These are phyloP conservation scores for Antennarius maculatus DNA, from an alignment of 2,797 vertebrate species.

Conservation along the genomic window DNA sequence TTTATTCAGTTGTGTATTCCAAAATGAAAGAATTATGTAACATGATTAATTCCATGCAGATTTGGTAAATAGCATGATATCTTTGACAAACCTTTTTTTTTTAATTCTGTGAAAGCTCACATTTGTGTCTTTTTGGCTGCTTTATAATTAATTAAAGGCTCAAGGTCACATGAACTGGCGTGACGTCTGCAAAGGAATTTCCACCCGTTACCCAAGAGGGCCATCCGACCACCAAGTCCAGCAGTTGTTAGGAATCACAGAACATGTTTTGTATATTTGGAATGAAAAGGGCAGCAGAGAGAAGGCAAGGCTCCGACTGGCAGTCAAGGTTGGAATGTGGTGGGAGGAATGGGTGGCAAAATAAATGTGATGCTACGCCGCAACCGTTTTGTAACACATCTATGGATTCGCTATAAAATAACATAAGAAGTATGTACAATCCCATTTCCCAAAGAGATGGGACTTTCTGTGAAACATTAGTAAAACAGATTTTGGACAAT, in stretches of 20 bases:
- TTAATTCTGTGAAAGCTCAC: no score
- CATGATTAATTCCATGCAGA: neutral
- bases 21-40: neutral
- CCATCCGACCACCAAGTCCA: slow-evolving; percentile 3
- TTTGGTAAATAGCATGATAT: neutral
- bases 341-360: slow-evolving; percentile 23
- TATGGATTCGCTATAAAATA: no score
- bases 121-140: neutral
- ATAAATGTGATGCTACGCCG: slow-evolving; percentile 23
- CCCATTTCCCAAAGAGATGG: no score
- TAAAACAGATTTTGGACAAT: no score
- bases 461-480: no score
- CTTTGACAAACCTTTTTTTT: slow-evolving; percentile 14
- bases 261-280: neutral
- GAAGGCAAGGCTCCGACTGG: slow-evolving; percentile 7
- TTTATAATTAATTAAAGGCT: slow-evolving; percentile 26
- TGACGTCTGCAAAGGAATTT: slow-evolving; percentile 31
- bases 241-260: neutral
- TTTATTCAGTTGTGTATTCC: neutral
- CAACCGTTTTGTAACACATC: slow-evolving; percentile 13
- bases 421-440: no score
- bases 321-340: slow-evolving; percentile 37
- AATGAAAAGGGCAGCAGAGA: neutral
- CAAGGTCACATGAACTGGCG: slow-evolving; percentile 37
- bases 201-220: neutral